Base-by-base conservation (phyloP, 2,888 invertebrate species). In the Sipunculus nudus region DNA sequence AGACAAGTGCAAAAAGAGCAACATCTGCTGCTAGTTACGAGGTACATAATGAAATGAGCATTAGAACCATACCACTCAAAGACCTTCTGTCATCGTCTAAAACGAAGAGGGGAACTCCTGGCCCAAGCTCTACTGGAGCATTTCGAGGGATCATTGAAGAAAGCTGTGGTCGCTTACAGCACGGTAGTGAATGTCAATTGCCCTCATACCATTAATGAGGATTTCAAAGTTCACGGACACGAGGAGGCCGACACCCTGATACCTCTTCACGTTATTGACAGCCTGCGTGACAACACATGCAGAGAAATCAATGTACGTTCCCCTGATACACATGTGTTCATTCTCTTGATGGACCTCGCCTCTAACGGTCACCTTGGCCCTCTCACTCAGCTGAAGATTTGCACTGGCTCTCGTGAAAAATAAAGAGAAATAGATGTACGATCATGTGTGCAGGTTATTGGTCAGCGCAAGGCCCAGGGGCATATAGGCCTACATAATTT, bases 211-310 rank as follows among this genome's bases (percentile, higher is more conserved):
- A n/a, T n/a, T n/a, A n/a, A n/a, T n/a, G n/a, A n/a, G n/a, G n/a
- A n/a, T n/a, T n/a, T n/a, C n/a, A n/a, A n/a, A n/a, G n/a, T n/a
- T n/a, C n/a, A n/a, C n/a, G n/a, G n/a, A n/a, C 58, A 50, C 32
- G 50, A 58, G 38, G 58, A 58, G 32, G 58, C 58, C 19, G 58
- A 58, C 25, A 58, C 58, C 26, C 25, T 58, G 32, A 58, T 58
- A 31, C 50, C 58, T n/a, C 47, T 48, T 38, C 49, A 49, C 31
- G 54, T 55, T 8, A 28, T 56, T n/a, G 47, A 28, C 16, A 28
- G 31, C 16, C 4, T 40, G 23, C 16, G 16, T 1, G 48, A 41
- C 25, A 38, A 25, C 23, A 21, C 19, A n/a, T 16, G 26, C n/a
- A 26, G 31, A 35, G 35, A 56, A 21, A 41, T 60, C 26, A 35